Evolutionary conservation across 2,888 invertebrate species (phyloP), one percentile per base, ranked within the genome.

Genomic region (Drosophila siamana): DNA sequence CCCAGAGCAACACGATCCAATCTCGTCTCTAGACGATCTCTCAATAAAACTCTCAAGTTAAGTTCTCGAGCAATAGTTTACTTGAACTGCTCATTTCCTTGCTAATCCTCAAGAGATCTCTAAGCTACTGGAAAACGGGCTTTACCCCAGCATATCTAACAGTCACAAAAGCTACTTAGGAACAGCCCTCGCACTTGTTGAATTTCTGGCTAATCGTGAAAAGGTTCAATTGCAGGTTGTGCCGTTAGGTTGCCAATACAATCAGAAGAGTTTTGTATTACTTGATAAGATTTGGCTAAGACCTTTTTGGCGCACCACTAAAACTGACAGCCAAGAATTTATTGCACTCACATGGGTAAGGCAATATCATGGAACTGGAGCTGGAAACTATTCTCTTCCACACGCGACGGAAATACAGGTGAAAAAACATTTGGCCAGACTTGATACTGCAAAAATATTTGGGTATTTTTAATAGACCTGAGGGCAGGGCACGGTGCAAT

Each of bases 221-320:
- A 51, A 60, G 55, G 54, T 54, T 19, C 19, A 33, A 4, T 52
- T 26, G 9, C 43, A 57, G 22, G 30, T 33, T 52, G 15, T 51
- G 52, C 68, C 30, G 66, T 24, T 47, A 24, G 48, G 48, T 40
- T 7, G 57, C 38, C 43, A 48, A 41, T 22, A 41, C 46, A 73
- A 61, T 74, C 65, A 61, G 24, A 36, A 57, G 41, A 40, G 19
- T 33, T 33, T 33, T 28, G 13, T 40, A 13, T 16, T 22, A 43
- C 26, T 70, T 69, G 81, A 81, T 81, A 69, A 80, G 83, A 79
- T 77, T 83, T 60, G 59, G 47, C 30, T 30, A 61, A 62, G 68
- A 54, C 40, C 46, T 46, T 43, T 33, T 47, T 13, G 56, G 56
- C 62, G 30, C 48, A 57, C 36, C 38, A 44, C 11, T 50, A 43